These are phyloP conservation scores for Cataglyphis livida DNA, from an alignment of 2,888 invertebrate genomes.

Conservation along the genomic window DNA sequence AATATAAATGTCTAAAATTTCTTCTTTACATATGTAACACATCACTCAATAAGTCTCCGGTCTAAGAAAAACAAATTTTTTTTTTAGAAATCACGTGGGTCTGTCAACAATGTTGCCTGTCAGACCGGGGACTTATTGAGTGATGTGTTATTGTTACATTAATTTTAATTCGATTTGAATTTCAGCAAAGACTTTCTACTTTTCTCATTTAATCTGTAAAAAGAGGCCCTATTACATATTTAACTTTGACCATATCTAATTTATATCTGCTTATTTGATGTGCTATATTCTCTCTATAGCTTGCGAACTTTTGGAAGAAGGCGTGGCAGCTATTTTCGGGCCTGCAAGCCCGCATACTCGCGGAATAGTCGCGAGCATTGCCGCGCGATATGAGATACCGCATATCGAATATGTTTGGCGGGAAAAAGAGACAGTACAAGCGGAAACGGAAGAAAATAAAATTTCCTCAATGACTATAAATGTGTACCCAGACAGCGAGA, in stretches of 20 bases:
- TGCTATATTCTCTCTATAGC: slow-evolving; percentile 86
- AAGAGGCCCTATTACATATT: neutral
- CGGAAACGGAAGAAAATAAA: slow-evolving; percentile 6
- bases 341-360: slow-evolving; percentile 95
- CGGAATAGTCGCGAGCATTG: slow-evolving; percentile 94
- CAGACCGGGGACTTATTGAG: no score
- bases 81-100: no score
- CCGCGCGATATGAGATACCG: slow-evolving; percentile 93
- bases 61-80: no score
- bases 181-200: neutral
- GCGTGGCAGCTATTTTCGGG: slow-evolving; percentile 97
- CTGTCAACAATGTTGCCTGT: no score
- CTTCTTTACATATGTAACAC: neutral
- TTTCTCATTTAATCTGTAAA: neutral
- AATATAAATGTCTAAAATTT: neutral
- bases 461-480: slow-evolving; percentile 87
- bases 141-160: neutral
- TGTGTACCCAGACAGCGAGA: slow-evolving; percentile 88
- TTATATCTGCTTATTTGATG: neutral
- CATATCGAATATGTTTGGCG: slow-evolving; percentile 93
- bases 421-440: slow-evolving; percentile 81
- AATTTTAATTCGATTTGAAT: neutral
- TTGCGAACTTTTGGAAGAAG: slow-evolving; percentile 93
- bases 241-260: neutral
- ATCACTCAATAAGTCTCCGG: no score